phyloP scores from a whole-genome alignment of 2,888 invertebrate species.

The Cynaeus angustus region DNA sequence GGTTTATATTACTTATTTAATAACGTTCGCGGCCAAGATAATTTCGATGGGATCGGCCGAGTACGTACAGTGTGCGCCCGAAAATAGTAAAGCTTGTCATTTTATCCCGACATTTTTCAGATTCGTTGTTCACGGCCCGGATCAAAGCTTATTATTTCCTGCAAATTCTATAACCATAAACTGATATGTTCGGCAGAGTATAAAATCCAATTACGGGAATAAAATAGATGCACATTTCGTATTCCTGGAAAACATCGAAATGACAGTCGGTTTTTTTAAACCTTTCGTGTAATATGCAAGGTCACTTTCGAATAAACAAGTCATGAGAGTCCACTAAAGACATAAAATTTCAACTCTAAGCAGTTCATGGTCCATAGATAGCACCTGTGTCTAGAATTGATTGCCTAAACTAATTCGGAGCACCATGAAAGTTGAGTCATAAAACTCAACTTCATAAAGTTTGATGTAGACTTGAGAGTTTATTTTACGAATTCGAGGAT shows the following conservation, averaged over 20 bases:
- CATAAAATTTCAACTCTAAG: constrained; percentile 18
- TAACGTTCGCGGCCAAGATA: no score
- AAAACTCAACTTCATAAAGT: constrained; percentile 37
- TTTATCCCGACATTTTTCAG: background rate
- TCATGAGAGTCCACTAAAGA: constrained; percentile 22
- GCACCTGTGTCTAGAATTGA: constrained; percentile 40
- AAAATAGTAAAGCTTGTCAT: background rate
- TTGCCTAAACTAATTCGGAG: constrained; percentile 36
- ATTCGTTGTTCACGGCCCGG: background rate
- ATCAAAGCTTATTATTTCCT: constrained; percentile 4
- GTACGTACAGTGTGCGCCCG: background rate
- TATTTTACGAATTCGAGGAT: constrained; percentile 40
- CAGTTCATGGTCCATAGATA: constrained; percentile 33
- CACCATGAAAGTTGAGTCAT: constrained; percentile 36
- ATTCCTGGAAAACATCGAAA: constrained; percentile 31
- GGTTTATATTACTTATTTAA: no score
- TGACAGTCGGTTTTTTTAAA: constrained; percentile 1
- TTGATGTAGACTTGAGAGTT: constrained; percentile 33
- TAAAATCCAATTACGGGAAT: constrained; percentile 39
- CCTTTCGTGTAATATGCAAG: background rate
- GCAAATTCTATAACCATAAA: constrained; percentile 16
- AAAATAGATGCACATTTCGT: constrained; percentile 25
- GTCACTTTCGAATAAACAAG: constrained; percentile 32
- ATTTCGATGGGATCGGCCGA: no score
- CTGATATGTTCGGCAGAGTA: constrained; percentile 28